Evolutionary conservation across 2,888 invertebrate genomes (phyloP), one percentile per base, ranked within the genome.

Genomic region (Xanthorhoe spadicearia): DNA sequence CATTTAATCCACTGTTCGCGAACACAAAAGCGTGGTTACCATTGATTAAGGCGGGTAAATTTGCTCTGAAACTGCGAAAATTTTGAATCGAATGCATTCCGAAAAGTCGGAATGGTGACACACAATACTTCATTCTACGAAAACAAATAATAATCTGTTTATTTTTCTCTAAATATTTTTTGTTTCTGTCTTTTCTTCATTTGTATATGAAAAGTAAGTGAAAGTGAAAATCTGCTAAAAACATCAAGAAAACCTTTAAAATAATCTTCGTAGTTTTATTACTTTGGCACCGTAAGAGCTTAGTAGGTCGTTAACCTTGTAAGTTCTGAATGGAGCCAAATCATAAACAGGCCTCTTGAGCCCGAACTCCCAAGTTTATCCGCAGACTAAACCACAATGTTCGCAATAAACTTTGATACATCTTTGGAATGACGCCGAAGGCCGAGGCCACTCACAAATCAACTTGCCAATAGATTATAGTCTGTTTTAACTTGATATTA

Each of bases 331-430:
- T 48, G 6, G 17, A 15, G 48, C 48, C 17, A 17, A 48, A 17
- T 48, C 15, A 15, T 17, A 48, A 48, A 17, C 48, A 48, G 48
- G 48, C 48, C 48, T 48, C 48, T 7, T 48, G 48, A 48, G 48
- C 48, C 38, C 38, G 13, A 32, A 43, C 38, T 43, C 49, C n/a
- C 23, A 51, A 51, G 50, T 51, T 51, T 19, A 51, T 23, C 23
- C 50, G 17, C 19, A 3, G 19, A 51, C 17, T 51, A 18, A 51
- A 18, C 50, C 50, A 51, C 50, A 23, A 51, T 51, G 23, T 19
- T 23, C 50, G 10, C 50, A 19, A 17, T 51, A 51, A 51, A 51
- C 50, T 51, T 49, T 51, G 50, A 51, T 19, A 51, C 50, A 51
- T 51, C 19, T 13, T 46, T 46, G 15, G 46, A 46, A n/a, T 48